phyloP scores from a whole-genome alignment of 1,140 invertebrate species.

The Ceratosolen solmsi region DNA sequence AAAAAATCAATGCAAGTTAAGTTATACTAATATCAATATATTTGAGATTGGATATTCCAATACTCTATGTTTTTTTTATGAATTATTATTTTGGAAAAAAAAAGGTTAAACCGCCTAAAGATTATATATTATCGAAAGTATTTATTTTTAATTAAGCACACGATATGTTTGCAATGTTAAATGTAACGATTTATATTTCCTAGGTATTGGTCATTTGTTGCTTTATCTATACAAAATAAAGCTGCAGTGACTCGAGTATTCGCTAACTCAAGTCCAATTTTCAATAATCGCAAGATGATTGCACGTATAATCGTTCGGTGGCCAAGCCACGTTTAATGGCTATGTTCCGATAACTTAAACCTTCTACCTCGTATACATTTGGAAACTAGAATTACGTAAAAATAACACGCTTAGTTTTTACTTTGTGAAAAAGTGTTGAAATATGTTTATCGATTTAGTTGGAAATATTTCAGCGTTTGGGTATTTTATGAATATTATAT shows the following conservation, averaged over 20 bases:
- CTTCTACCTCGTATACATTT: not conserved
- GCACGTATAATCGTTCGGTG: not conserved
- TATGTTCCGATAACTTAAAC: conserved; percentile 16
- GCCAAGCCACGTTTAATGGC: not conserved
- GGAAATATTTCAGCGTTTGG: not conserved
- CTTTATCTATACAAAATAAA: conserved; percentile 14
- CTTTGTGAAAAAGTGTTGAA: not conserved
- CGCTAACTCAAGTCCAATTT: conserved; percentile 22
- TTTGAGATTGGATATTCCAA: too few species aligned
- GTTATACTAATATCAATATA: too few species aligned
- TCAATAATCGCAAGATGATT: conserved; percentile 34
- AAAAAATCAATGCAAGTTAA: too few species aligned
- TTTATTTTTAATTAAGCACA: too few species aligned
- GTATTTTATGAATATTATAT: not conserved
- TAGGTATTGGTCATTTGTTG: too few species aligned
- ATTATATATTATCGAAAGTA: too few species aligned
- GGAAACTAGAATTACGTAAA: conserved; percentile 4
- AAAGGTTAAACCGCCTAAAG: too few species aligned
- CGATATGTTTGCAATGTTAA: too few species aligned
- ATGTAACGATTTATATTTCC: too few species aligned
- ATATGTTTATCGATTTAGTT: not conserved
- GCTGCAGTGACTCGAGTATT: conserved; percentile 1
- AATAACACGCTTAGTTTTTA: not conserved
- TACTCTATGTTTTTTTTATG: too few species aligned
- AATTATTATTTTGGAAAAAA: too few species aligned